Evolutionary conservation across 2,888 invertebrate species (phyloP), one percentile per base, ranked within the genome.

Genomic region (Agrochola litura): DNA sequence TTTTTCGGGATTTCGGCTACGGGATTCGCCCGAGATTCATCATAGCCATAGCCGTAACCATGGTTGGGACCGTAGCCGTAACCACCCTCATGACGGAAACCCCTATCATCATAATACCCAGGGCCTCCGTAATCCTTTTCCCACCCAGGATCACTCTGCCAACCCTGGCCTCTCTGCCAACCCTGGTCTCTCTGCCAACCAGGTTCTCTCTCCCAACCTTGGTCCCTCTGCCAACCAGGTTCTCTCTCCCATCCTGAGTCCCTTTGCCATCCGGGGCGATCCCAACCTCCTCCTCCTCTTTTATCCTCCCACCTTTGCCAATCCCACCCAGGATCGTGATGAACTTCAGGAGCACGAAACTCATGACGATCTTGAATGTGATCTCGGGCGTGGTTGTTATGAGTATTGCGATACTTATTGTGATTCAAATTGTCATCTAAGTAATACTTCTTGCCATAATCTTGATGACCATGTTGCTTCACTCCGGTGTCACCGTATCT

Each of bases 401-500:
- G 95, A 49, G 93, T 95, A 72, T 95, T 94, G 19, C 92, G 94
- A 82, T 95, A 94, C 82, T 95, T 96, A 83, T 96, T 94, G 77
- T 96, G 95, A 78, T 95, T 92, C 77, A 95, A 90, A 67, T 91
- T 89, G 77, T 97, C 96, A 77, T 97, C 96, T 77, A 97, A 91
- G 84, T 97, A 94, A 83, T 96, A 95, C 72, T 97, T 96, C 82
- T 95, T 95, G 10, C 94, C 96, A 77, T 97, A 94, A 82, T 96
- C 95, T 82, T 94, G 95, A 85, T 94, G 93, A 16, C 92, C 94
- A n/a, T 90, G 89, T 65, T 95, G 93, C 79, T 95, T 96, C 41
- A 94, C 91, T 9, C 96, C 96, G 43, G 92, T 90, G 73, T 97
- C 96, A 14, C 95, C 96, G 54, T 95, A 89, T 63, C 93, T 93